These are phyloP conservation scores for Sebastes schlegelii DNA, from an alignment of 2,113 vertebrate genomes.

Conservation along the genomic window DNA sequence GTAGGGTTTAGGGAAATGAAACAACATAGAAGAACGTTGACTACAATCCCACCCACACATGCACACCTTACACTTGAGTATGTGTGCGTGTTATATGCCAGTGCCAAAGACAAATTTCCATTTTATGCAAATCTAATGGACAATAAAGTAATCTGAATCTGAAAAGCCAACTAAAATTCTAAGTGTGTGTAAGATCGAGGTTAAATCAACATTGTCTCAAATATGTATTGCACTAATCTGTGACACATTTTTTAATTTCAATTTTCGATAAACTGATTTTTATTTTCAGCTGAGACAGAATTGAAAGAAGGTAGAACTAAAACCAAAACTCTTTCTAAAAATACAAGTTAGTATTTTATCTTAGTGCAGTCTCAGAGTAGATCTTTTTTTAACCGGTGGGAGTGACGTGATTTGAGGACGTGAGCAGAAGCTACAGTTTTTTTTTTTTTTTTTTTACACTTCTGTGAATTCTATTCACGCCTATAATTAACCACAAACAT, in stretches of 20 bases:
- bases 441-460: neutral
- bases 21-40: neutral
- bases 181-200: too few species aligned
- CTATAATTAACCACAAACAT: neutral
- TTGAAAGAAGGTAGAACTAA: neutral
- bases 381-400: neutral
- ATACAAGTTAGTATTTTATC: neutral
- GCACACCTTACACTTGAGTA: too few species aligned
- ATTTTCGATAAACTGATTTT: neutral
- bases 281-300: neutral
- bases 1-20: slow-evolving; percentile 25
- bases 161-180: too few species aligned
- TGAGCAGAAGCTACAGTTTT: neutral
- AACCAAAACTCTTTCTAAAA: neutral
- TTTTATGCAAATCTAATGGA: too few species aligned
- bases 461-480: neutral
- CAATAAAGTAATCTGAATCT: too few species aligned
- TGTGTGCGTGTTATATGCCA: too few species aligned
- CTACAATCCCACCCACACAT: too few species aligned
- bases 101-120: too few species aligned
- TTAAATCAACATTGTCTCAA: neutral
- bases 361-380: neutral
- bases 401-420: neutral
- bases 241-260: too few species aligned
- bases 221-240: too few species aligned